phyloP scores from a whole-genome alignment of 2,888 invertebrate genomes.

The Drosophila rellima region DNA sequence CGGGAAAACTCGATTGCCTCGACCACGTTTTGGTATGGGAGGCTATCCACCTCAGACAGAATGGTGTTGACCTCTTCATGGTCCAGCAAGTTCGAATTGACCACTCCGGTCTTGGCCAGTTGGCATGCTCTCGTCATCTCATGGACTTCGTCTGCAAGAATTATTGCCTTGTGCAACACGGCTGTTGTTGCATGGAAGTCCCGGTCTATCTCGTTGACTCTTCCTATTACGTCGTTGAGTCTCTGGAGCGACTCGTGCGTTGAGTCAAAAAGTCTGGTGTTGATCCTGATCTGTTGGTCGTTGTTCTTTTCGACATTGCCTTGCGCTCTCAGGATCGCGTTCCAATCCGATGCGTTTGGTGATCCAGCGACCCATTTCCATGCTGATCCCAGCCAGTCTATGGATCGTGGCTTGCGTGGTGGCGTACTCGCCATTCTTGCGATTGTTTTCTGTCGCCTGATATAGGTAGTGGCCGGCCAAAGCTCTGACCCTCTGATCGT shows the following conservation, averaged over 20 bases:
- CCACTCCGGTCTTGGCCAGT: not conserved
- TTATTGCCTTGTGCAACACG: not conserved
- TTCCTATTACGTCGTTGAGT: not conserved
- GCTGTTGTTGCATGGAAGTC: not conserved
- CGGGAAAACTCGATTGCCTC: not conserved
- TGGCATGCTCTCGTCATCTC: not conserved
- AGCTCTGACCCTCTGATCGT: conserved; percentile 1
- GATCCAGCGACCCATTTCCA: conserved; percentile 44
- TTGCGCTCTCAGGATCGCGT: conserved; percentile 18
- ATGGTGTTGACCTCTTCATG: not conserved
- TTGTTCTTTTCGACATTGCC: conserved; percentile 21
- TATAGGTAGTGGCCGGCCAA: conserved; percentile 1
- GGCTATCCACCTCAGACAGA: not conserved
- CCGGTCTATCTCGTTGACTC: not conserved
- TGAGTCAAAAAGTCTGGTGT: conserved; percentile 12
- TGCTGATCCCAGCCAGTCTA: conserved; percentile 40
- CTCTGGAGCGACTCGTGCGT: no score
- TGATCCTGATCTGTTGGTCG: conserved; percentile 41
- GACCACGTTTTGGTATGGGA: not conserved
- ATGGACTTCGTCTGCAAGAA: not conserved
- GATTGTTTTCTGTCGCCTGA: conserved; percentile 9
- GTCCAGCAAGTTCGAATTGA: not conserved
- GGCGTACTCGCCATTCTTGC: not conserved
- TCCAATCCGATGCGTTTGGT: conserved; percentile 15
- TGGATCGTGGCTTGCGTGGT: conserved; percentile 4